Base-by-base conservation (phyloP, 2,797 vertebrate species). In the Coregonus sp. region DNA sequence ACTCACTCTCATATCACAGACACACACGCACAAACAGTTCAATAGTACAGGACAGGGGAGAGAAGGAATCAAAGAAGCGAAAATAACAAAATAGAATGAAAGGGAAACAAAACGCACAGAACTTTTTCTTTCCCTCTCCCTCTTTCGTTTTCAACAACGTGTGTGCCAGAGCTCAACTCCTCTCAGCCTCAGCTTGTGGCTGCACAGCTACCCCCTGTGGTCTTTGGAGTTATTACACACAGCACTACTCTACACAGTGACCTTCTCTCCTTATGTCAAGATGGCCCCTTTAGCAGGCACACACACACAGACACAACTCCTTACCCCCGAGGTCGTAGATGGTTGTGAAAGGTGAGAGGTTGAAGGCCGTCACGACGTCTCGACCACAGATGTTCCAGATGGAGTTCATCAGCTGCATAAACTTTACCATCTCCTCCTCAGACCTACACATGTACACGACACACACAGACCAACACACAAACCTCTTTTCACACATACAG, bases 271-370 rank as follows among this genome's bases (percentile, higher is more conserved):
- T 56, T 77, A 4, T 51, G 40, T 65, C 25, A 51, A 65, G 18
- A 37, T 47, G 40, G 40, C 31, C 11, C 15, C 51, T 52, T 11
- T 52, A 11, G 70, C 0, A 1, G 63, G 9, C 31, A 81, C 74
- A n/a, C 68, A 81, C 35, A 80, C 74, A 78, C 78, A 79, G 52
- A 71, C 75, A 77, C 74, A 67, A 59, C 16, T 0, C 3, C 78
- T 82, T 89, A 97, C 94, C 96, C 69, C 95, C 96, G 0, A 97
- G 88, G 86, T 96, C 96, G n/a, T 90, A 97, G 78, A 97, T 86
- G 52, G 78, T 40, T 0, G 76, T 94, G 86, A 96, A 97, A 15
- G 85, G 51, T 0, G 92, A 94, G 50, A 96, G 91, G 81, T 96
- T 92, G 20, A 96, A 97, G 50, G 94, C 93, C 0, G 83, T 77